These are phyloP conservation scores for Mirounga angustirostris DNA, from an alignment of 2,113 vertebrate species.

Conservation along the genomic window DNA sequence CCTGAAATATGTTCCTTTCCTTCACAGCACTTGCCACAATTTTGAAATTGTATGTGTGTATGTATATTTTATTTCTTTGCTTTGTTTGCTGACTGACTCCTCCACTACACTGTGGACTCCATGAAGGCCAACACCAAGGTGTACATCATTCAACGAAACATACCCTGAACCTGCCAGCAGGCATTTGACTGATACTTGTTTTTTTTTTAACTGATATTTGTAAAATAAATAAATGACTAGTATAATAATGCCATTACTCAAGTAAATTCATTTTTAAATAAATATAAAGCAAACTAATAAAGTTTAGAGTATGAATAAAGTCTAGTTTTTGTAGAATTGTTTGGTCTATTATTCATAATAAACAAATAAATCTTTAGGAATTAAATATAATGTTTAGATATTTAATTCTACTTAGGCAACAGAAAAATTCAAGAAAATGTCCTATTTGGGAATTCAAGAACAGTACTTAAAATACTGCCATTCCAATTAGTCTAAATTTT, in stretches of 20 bases:
- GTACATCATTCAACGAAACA: constrained; percentile 7
- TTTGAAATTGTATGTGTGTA: neutral
- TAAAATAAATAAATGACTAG: constrained; percentile 41
- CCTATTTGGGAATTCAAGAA: constrained; percentile 6
- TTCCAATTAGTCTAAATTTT: constrained; percentile 28
- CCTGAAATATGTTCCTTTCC: neutral
- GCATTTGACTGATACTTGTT: neutral
- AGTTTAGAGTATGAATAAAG: neutral
- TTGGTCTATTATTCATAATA: constrained; percentile 39
- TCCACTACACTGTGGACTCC: neutral
- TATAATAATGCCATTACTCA: constrained; percentile 11
- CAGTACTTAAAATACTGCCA: neutral
- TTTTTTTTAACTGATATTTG: neutral
- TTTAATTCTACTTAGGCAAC: constrained; percentile 29
- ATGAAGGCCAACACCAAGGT: neutral
- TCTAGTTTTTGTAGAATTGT: constrained; percentile 8
- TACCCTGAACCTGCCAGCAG: neutral
- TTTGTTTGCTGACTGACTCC: neutral
- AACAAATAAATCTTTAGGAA: constrained; percentile 47
- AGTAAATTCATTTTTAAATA: constrained; percentile 45
- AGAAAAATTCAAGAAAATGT: constrained; percentile 43
- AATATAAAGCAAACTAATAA: constrained; percentile 11
- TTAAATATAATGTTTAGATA: constrained; percentile 44
- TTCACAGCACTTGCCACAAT: neutral
- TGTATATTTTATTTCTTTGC: neutral